A percentile compares a stretch with the other conserved stretches of the same genome.
Conservation (phyloP, 2,113 vertebrate genomes). For the Python bivittatus region DNA sequence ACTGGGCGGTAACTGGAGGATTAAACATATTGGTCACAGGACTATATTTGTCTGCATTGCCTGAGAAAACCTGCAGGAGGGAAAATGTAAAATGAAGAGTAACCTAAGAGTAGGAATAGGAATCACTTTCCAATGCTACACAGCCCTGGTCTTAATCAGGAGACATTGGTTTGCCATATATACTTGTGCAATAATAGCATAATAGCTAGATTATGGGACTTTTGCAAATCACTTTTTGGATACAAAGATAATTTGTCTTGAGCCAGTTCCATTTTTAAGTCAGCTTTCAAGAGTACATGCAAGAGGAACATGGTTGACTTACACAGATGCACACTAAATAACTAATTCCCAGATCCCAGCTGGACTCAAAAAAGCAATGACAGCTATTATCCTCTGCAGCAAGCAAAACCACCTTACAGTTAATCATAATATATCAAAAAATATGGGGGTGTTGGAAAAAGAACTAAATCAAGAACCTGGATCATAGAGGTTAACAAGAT, state of each 20-base stretch:
- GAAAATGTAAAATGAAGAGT: background rate
- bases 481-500: no score
- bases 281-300: background rate
- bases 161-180: background rate
- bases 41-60: conserved; percentile 83
- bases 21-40: conserved; percentile 84
- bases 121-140: rapidly evolving
- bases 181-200: no score
- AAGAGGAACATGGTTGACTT: background rate
- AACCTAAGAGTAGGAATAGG: background rate
- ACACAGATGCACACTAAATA: background rate
- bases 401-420: no score
- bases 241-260: background rate
- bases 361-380: background rate
- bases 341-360: background rate
- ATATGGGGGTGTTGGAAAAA: no score
- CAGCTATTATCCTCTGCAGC: background rate
- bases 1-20: conserved; percentile 81
- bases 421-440: no score
- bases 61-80: conserved; percentile 80
- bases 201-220: background rate
- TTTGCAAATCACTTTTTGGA: no score
- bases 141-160: background rate
- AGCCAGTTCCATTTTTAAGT: background rate
- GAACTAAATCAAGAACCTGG: no score